Evolutionary conservation across 1,140 invertebrate genomes (phyloP).

Genomic region (Brachionus calyciflorus): DNA sequence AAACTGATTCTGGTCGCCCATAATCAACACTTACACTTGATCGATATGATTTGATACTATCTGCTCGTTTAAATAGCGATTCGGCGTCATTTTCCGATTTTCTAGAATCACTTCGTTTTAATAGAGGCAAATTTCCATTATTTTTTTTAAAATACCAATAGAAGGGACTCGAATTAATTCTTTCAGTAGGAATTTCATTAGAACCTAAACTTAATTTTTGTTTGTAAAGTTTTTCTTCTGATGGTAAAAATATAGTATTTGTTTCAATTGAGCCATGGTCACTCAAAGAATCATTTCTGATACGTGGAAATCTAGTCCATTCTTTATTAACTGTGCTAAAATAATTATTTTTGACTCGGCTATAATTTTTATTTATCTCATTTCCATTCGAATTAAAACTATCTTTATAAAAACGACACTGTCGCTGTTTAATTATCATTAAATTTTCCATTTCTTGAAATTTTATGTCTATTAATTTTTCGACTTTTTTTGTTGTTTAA

Average conservation of each 20-base stretch:
- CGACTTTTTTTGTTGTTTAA: no score
- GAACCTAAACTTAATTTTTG: background rate
- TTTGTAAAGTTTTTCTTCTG: background rate
- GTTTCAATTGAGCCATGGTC: background rate
- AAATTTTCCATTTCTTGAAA: no score
- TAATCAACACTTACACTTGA: background rate
- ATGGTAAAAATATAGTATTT: background rate
- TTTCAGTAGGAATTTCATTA: background rate
- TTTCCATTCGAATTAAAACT: no score
- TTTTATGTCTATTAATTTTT: no score
- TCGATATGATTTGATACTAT: background rate
- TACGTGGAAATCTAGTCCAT: background rate
- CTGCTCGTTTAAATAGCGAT: background rate
- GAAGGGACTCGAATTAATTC: background rate
- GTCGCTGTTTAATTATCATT: no score
- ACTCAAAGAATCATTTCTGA: background rate
- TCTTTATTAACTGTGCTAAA: background rate
- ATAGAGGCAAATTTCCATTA: background rate
- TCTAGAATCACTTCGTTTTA: background rate
- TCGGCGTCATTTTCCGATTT: background rate
- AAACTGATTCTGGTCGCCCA: background rate
- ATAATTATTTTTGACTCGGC: constrained; percentile 2
- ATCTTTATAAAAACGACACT: no score
- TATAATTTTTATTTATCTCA: background rate
- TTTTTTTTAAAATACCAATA: constrained; percentile 18